phyloP scores from a whole-genome alignment of 1,140 invertebrate genomes.

The Helicoverpa armigera region DNA sequence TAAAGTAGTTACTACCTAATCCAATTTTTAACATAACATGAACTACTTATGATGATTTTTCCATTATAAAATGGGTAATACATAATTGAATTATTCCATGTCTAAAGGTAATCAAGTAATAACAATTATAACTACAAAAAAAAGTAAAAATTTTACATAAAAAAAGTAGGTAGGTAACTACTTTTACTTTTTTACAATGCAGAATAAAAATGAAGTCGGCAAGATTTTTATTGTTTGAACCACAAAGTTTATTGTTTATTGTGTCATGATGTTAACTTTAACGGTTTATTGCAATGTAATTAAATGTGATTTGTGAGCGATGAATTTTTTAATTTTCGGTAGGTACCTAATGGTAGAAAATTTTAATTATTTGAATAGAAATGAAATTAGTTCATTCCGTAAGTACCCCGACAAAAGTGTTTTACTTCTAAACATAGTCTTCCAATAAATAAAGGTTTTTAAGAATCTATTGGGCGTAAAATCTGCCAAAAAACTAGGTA shows the following conservation, averaged over 20 bases:
- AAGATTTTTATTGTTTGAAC: conserved; percentile 13
- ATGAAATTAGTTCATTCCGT: background rate
- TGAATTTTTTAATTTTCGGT: background rate
- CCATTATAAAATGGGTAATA: too few relatives aligned
- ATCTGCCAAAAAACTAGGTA: too few relatives aligned
- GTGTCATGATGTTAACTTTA: conserved; percentile 12
- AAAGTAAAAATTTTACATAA: background rate
- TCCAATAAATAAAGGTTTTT: too few relatives aligned
- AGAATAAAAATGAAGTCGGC: background rate
- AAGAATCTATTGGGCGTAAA: too few relatives aligned
- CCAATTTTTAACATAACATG: too few relatives aligned
- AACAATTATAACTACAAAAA: conserved; percentile 24
- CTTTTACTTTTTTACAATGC: conserved; percentile 1
- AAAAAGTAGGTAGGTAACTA: too few relatives aligned
- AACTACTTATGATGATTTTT: too few relatives aligned
- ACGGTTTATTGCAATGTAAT: background rate
- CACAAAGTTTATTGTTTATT: background rate
- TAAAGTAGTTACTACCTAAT: too few relatives aligned
- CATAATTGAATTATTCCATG: background rate
- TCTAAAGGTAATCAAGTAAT: background rate
- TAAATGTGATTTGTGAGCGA: background rate
- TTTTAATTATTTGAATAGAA: background rate
- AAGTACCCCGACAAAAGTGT: too few relatives aligned
- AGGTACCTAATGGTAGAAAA: too few relatives aligned
- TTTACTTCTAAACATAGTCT: too few relatives aligned